These are phyloP conservation scores for Rhyacophila evoluta DNA, from an alignment of 2,888 invertebrate species.

Conservation along the genomic window DNA sequence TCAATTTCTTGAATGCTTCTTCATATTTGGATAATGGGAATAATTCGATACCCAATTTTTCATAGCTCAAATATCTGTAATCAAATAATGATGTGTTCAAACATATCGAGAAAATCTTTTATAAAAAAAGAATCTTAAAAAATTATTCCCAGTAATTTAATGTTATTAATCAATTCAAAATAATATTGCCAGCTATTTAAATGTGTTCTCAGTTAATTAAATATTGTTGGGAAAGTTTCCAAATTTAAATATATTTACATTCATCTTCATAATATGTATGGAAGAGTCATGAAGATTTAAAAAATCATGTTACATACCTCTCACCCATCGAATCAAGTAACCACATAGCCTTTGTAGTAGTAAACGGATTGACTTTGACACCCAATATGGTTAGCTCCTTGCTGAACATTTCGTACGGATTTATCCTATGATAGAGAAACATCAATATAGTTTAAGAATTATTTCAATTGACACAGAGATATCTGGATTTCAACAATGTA, in stretches of 20 bases:
- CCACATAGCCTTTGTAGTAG: constrained; percentile 74
- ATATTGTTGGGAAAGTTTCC: too few relatives aligned
- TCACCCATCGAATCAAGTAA: constrained; percentile 74
- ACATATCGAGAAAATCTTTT: too few relatives aligned
- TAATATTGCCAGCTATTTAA: too few relatives aligned
- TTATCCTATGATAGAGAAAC: constrained; percentile 63
- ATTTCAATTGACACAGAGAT: too few relatives aligned
- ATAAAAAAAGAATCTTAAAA: too few relatives aligned
- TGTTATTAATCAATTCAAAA: too few relatives aligned
- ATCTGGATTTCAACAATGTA: too few relatives aligned
- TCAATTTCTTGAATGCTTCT: constrained; percentile 68
- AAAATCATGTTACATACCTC: constrained; percentile 60
- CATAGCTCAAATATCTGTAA: constrained; percentile 73
- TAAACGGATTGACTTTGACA: constrained; percentile 76
- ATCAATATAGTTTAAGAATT: too few relatives aligned
- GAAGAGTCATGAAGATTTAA: not conserved
- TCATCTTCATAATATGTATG: not conserved
- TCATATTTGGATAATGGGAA: constrained; percentile 69
- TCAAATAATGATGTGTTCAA: too few relatives aligned
- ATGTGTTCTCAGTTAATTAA: too few relatives aligned
- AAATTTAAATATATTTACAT: too few relatives aligned
- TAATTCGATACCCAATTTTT: constrained; percentile 71
- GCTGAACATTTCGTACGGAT: constrained; percentile 72
- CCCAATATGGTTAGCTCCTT: constrained; percentile 76
- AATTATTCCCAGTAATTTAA: too few relatives aligned